Evolutionary conservation across 2,797 vertebrate genomes (phyloP), one percentile per base, ranked within the genome.

Genomic region (Taeniopygia guttata): DNA sequence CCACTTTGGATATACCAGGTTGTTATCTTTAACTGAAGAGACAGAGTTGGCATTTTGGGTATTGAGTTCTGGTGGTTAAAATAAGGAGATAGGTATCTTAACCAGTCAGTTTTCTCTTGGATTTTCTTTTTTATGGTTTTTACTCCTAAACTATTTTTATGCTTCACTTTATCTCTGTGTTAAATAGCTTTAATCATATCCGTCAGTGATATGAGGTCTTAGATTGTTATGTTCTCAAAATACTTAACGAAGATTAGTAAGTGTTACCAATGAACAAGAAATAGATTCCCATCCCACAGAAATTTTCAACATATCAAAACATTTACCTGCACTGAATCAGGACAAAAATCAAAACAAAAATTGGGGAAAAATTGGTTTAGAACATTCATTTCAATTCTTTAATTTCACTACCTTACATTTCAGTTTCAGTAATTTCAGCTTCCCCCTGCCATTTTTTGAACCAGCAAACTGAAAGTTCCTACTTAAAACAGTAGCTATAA

Each of bases 201-300:
- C 23, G 75, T 87, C 58, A 55, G 30, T 69, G 68, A 73, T 90
- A 79, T 6, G 30, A 90, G 75, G 51, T 68, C 66, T 94, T 66
- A 69, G 78, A 72, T 83, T 80, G 23, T 89, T 94, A 84, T 15
- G 27, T 70, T 94, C 89, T 94, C 51, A 86, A 73, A 95, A 91
- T 84, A 51, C 52, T 89, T 89, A 43, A 59, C 36, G 45, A 92
- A 66, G 87, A 91, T 92, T 89, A 78, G 25, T 55, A 80, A 83
- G 72, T 75, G 40, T 75, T 94, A 64, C 49, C 72, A 46, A 78
- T 91, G 73, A 91, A 34, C 26, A 63, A 79, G 89, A 93, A 95
- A 87, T 90, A 67, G 79, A 94, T 96, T 94, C 58, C 51, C 82
- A 72, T 94, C 93, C 87, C 69, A 94, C 93, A 68, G 73, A 94